Conservation (phyloP, 2,888 invertebrate genomes). For the Oligia strigilis region DNA sequence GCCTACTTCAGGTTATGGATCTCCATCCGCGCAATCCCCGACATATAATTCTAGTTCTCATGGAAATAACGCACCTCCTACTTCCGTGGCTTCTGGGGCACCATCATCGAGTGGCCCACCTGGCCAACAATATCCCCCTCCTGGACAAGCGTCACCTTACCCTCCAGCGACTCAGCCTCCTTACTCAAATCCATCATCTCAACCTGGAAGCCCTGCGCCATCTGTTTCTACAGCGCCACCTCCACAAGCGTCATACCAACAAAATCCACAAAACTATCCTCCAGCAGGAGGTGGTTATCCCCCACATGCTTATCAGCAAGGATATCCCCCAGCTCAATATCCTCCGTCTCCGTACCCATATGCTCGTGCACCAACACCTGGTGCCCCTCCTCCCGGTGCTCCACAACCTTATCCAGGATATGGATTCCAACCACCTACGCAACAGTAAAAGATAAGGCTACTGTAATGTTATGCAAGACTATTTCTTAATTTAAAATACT, state of each 20-base stretch:
- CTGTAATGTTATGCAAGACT: not conserved
- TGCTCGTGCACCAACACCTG: conserved; percentile 91
- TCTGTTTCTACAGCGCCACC: conserved; percentile 90
- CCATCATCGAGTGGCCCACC: conserved; percentile 89
- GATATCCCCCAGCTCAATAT: conserved; percentile 89
- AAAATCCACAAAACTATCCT: conserved; percentile 88
- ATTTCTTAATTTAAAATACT: not conserved
- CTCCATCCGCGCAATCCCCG: conserved; percentile 92
- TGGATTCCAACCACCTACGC: conserved; percentile 94
- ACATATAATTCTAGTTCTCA: conserved; percentile 92
- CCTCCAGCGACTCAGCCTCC: conserved; percentile 91
- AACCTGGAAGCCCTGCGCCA: conserved; percentile 89
- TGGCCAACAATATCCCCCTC: conserved; percentile 92
- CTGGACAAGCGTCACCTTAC: conserved; percentile 92
- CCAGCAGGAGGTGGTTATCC: conserved; percentile 87
- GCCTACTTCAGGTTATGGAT: conserved; percentile 90
- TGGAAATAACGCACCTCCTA: conserved; percentile 86
- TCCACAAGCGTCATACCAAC: conserved; percentile 90
- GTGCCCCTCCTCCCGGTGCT: conserved; percentile 93
- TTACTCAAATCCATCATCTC: conserved; percentile 90
- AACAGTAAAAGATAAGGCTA: conserved; percentile 82
- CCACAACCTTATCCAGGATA: conserved; percentile 94
- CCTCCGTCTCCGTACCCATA: conserved; percentile 91
- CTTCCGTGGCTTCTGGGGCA: conserved; percentile 88
- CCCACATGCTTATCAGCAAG: conserved; percentile 89